These are phyloP conservation scores for Brachionus asplanchnoidis DNA, from an alignment of 1,140 invertebrate genomes.

Conservation along the genomic window DNA sequence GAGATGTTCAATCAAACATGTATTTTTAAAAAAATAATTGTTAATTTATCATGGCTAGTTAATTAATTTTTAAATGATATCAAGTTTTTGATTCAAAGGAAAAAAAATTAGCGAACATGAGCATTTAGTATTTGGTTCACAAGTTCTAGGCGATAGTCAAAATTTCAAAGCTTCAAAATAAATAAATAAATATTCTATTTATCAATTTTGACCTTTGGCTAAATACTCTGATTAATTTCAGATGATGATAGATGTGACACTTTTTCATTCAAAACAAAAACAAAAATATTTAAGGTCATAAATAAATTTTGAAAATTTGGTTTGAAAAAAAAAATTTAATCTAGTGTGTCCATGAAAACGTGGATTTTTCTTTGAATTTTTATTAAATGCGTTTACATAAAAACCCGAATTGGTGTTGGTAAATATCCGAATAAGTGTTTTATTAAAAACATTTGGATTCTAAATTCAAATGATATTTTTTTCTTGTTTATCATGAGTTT, in stretches of 20 bases:
- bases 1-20: not conserved
- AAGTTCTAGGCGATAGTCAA: not conserved
- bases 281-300: constrained; percentile 1
- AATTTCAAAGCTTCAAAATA: not conserved
- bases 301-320: not conserved
- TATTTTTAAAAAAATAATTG: not conserved
- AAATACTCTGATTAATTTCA: constrained; percentile 28
- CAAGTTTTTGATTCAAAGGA: not conserved
- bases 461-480: not conserved
- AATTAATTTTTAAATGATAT: not conserved
- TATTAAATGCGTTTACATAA: not conserved
- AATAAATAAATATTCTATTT: constrained; percentile 25
- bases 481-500: not conserved
- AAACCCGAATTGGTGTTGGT: not conserved
- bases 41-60: not conserved
- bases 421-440: not conserved
- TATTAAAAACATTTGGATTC: constrained; percentile 19
- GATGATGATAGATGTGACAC: constrained; percentile 33
- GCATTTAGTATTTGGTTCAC: not conserved
- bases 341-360: not conserved
- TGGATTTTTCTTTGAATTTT: not conserved
- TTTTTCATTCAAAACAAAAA: constrained; percentile 9
- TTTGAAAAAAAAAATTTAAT: not conserved
- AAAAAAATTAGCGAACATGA: not conserved
- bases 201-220: constrained; percentile 22